Conservation (phyloP, 2,797 vertebrate species). For the Buphagus erythrorhynchus region DNA sequence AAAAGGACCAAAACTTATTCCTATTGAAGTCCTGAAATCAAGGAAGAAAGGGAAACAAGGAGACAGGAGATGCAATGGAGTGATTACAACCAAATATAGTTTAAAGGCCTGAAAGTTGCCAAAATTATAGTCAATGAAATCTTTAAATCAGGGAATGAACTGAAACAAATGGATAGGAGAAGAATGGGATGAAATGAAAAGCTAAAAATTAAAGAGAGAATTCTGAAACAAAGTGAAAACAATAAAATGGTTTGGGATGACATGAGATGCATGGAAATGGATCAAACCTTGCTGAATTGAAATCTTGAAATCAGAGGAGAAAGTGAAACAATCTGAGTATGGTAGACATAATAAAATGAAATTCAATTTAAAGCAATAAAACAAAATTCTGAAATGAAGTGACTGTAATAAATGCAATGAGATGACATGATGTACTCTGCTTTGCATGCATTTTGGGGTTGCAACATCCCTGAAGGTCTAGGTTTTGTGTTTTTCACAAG, state of each 20-base stretch:
- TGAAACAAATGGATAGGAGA: not conserved
- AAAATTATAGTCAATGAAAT: not conserved
- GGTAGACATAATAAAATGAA: not conserved
- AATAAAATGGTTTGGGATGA: not conserved
- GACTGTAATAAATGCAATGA: not conserved
- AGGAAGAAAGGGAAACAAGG: not conserved
- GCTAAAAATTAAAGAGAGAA: not conserved
- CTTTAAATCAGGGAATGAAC: rapidly evolving
- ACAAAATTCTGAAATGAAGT: not conserved
- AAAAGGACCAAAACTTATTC: not conserved
- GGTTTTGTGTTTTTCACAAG: not conserved
- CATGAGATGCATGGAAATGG: rapidly evolving
- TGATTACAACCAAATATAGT: not conserved
- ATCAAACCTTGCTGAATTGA: not conserved
- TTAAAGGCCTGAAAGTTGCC: not conserved
- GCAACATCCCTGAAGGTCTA: not conserved
- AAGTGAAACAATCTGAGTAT: not conserved
- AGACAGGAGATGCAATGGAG: not conserved
- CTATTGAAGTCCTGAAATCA: not conserved
- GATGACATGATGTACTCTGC: not conserved
- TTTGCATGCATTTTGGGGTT: not conserved
- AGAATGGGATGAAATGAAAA: not conserved
- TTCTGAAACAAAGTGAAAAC: not conserved
- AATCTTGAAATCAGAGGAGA: not conserved
- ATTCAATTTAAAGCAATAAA: not conserved